Evolutionary conservation across 2,797 vertebrate species (phyloP).

Genomic region (Calcarius lapponicus): DNA sequence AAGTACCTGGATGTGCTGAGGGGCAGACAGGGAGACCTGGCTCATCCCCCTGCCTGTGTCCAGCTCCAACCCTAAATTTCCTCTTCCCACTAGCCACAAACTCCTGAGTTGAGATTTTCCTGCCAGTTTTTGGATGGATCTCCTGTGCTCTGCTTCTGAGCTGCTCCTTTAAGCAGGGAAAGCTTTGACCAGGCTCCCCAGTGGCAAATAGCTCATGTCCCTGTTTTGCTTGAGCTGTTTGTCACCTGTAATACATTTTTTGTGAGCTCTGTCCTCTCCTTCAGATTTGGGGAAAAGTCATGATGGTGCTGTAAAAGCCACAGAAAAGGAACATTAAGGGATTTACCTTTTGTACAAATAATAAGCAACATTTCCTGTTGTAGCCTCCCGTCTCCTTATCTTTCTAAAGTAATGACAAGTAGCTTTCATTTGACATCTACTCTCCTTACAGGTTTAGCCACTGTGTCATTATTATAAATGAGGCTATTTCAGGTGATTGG

Average conservation of each 20-base stretch:
- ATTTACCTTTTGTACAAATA: background rate
- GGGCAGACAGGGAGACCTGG: background rate
- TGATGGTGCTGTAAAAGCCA: background rate
- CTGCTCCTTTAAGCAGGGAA: background rate
- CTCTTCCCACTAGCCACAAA: background rate
- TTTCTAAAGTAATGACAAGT: background rate
- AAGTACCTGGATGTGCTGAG: accelerated
- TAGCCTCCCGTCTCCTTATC: background rate
- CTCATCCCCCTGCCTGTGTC: background rate
- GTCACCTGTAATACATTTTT: background rate
- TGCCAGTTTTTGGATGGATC: background rate
- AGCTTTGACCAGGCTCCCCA: background rate
- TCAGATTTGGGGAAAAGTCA: background rate
- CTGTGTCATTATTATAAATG: background rate
- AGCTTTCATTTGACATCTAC: background rate
- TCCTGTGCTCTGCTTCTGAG: background rate
- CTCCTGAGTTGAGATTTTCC: background rate
- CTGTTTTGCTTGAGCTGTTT: background rate
- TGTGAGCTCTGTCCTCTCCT: background rate
- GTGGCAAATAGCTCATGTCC: background rate
- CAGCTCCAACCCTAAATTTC: background rate
- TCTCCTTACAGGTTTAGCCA: background rate
- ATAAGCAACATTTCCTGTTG: background rate
- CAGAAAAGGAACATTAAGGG: background rate
- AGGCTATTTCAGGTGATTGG: background rate